These are phyloP conservation scores for Zingel zingel DNA, from an alignment of 2,113 vertebrate genomes.

Conservation along the genomic window DNA sequence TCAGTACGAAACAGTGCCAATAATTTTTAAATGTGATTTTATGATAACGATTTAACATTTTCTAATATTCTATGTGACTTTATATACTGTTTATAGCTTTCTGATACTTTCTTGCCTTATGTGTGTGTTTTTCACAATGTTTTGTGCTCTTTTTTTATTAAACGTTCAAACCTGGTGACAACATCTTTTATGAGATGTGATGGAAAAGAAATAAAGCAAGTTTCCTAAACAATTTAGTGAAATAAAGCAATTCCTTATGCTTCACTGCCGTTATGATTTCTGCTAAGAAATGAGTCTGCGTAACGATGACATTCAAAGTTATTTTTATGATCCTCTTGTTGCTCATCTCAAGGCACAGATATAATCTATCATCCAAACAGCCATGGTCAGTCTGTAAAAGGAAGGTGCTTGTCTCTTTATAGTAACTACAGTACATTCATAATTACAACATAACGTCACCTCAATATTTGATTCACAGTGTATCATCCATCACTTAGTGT, in stretches of 20 bases:
- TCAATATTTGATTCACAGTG: constrained; percentile 38
- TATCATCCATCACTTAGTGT: constrained; percentile 34
- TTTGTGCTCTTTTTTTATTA: background rate
- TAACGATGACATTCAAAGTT: constrained; percentile 18
- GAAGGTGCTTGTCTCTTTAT: constrained; percentile 21
- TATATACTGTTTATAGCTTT: background rate
- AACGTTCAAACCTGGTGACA: background rate
- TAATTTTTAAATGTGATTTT: background rate
- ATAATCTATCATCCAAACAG: constrained; percentile 11
- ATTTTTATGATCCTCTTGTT: constrained; percentile 46
- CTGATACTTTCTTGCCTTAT: background rate
- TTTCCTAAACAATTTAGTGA: background rate
- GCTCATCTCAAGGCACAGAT: constrained; percentile 27
- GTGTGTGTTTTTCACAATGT: constrained; percentile 4
- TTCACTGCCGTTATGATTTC: background rate
- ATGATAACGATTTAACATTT: background rate
- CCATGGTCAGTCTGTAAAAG: constrained; percentile 5
- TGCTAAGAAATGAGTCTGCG: constrained; percentile 15
- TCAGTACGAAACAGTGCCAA: constrained; percentile 26
- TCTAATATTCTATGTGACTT: constrained; percentile 1
- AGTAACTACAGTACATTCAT: constrained; percentile 1
- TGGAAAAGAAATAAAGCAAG: constrained; percentile 9
- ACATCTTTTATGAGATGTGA: constrained; percentile 1
- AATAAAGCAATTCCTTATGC: constrained; percentile 8
- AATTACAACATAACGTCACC: constrained; percentile 20